Evolutionary conservation across 2,888 invertebrate species (phyloP).

Genomic region (Morpho helenor): DNA sequence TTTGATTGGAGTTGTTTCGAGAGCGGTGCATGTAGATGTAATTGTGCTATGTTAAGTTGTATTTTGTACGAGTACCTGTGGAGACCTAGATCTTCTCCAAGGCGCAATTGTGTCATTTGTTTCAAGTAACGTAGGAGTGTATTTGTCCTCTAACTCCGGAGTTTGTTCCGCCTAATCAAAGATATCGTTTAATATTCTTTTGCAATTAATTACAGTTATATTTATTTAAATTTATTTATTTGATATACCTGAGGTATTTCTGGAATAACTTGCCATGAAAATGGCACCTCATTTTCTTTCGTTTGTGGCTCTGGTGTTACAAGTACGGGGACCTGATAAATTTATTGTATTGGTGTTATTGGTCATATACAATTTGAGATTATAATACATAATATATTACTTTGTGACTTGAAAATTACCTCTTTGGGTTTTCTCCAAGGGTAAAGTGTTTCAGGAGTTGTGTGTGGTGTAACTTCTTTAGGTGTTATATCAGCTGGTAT

Average conservation of each 20-base stretch:
- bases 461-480: conserved; percentile 33
- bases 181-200: conserved; percentile 19
- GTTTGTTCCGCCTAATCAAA: conserved; percentile 65
- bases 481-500: conserved; percentile 38
- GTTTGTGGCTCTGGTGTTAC: conserved; percentile 47
- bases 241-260: conserved; percentile 68
- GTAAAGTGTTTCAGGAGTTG: conserved; percentile 39
- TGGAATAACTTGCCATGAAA: conserved; percentile 70
- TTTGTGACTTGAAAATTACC: conserved; percentile 31
- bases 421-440: conserved; percentile 45
- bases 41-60: conserved; percentile 13
- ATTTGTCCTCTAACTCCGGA: conserved; percentile 65
- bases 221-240: background rate
- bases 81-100: conserved; percentile 63
- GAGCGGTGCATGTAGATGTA: conserved; percentile 14
- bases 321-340: conserved; percentile 51
- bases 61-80: conserved; percentile 50
- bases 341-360: background rate
- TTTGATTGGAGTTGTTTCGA: conserved; percentile 3
- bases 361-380: too few relatives aligned
- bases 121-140: conserved; percentile 63
- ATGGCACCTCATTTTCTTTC: conserved; percentile 54
- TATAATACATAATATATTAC: too few relatives aligned
- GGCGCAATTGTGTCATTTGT: conserved; percentile 49
- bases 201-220: conserved; percentile 10